Conservation (phyloP, 37 sponge, comb jelly and placozoan species). For the Tethya wilhelma region DNA sequence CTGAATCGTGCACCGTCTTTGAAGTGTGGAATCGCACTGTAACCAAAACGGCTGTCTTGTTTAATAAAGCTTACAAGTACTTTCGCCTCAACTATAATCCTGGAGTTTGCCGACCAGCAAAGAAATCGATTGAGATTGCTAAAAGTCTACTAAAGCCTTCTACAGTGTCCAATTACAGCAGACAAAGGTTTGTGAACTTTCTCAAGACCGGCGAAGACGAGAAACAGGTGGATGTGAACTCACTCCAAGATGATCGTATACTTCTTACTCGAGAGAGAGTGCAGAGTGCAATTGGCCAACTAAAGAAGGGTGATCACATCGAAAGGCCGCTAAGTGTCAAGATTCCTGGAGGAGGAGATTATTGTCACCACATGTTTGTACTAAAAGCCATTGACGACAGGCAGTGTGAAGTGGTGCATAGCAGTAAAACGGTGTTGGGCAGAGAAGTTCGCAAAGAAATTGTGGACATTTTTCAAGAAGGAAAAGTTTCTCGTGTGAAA, state of each 20-base stretch:
- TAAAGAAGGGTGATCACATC: conserved; percentile 20
- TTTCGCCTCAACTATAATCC: conserved; percentile 13
- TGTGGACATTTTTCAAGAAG: not conserved
- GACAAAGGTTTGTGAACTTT: conserved; percentile 22
- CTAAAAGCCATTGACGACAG: not conserved
- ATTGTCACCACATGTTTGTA: conserved; percentile 11
- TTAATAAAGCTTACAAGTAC: not conserved
- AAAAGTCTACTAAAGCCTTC: no score
- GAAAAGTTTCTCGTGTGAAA: not conserved
- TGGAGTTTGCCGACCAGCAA: not conserved
- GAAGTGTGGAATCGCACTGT: conserved; percentile 6
- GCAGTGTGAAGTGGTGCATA: not conserved
- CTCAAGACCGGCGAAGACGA: conserved; percentile 5
- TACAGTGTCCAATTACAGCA: not conserved
- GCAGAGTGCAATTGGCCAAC: not conserved
- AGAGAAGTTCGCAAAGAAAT: not conserved
- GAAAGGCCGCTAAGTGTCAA: not conserved
- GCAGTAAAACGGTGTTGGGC: no score
- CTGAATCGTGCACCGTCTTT: not conserved
- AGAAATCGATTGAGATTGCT: not conserved
- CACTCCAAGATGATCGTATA: conserved; percentile 17
- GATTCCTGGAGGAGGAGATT: not conserved
- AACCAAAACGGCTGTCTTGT: not conserved
- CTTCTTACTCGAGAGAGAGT: conserved; percentile 16
- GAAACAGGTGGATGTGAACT: not conserved